Evolutionary conservation across 2,797 vertebrate genomes (phyloP).

Genomic region (Gallirallus australis): DNA sequence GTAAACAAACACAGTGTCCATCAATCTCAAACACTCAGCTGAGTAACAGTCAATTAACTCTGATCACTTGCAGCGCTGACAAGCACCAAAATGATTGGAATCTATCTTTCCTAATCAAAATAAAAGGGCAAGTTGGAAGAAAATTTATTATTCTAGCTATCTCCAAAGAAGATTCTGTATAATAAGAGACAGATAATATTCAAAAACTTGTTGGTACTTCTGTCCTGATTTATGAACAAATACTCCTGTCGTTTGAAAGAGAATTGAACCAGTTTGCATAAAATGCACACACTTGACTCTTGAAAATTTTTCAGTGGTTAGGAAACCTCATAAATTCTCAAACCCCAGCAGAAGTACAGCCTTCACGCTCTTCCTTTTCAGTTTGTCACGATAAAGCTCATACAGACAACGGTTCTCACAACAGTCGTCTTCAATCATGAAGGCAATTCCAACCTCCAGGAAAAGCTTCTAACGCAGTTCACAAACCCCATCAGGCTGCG

Average conservation of each 20-base stretch:
- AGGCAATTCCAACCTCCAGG: neutral
- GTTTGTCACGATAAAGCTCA: neutral
- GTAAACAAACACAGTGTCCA: neutral
- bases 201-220: neutral
- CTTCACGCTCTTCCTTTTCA: neutral
- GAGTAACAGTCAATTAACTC: neutral
- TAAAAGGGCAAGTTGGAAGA: neutral
- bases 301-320: neutral
- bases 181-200: neutral
- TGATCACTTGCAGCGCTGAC: neutral
- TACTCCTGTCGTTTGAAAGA: neutral
- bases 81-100: neutral
- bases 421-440: neutral
- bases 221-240: neutral
- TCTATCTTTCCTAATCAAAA: neutral
- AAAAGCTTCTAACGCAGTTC: neutral
- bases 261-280: neutral
- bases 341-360: neutral
- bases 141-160: neutral
- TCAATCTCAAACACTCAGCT: neutral
- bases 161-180: neutral
- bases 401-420: neutral
- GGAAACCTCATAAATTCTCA: neutral
- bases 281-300: neutral
- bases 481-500: neutral